phyloP scores from a whole-genome alignment of 2,888 invertebrate species.

The Agrotis segetum region DNA sequence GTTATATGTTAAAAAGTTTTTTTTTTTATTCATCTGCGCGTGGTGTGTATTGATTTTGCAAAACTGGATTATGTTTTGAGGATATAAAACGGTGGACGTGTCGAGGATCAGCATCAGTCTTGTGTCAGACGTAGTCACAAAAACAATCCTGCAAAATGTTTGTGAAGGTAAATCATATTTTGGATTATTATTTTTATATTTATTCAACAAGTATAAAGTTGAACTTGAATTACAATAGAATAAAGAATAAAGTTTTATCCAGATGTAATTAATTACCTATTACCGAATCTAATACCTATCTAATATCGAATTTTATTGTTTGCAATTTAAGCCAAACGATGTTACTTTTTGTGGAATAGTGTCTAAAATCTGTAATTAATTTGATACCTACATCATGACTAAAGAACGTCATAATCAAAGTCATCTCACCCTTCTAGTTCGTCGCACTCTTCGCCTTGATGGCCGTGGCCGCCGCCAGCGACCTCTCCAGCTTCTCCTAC shows the following conservation, averaged over 20 bases:
- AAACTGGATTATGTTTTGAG: conserved; percentile 60
- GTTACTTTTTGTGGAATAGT: too few species aligned
- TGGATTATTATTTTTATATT: neutral
- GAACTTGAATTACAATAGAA: too few species aligned
- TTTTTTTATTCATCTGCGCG: neutral
- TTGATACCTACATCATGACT: too few species aligned
- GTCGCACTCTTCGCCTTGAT: conserved; percentile 75
- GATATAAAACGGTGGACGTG: conserved; percentile 73
- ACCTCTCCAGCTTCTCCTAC: conserved; percentile 86
- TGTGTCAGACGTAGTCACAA: conserved; percentile 78
- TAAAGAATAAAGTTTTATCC: too few species aligned
- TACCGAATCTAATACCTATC: too few species aligned
- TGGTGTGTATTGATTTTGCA: conserved; percentile 51
- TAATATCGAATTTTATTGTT: too few species aligned
- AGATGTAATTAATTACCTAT: too few species aligned
- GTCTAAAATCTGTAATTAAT: too few species aligned
- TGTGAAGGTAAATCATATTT: conserved; percentile 79
- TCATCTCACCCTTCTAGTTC: conserved; percentile 69
- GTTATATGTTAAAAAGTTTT: conserved; percentile 19
- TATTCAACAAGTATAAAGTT: too few species aligned
- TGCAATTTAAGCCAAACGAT: too few species aligned
- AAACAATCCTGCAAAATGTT: conserved; percentile 77
- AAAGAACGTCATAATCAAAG: neutral
- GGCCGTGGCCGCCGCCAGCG: conserved; percentile 73
- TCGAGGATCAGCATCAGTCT: conserved; percentile 68